A percentile compares a stretch with the other conserved stretches of the same genome.
Evolutionary conservation across 2,113 vertebrate genomes (phyloP).

Genomic region (Charina bottae): DNA sequence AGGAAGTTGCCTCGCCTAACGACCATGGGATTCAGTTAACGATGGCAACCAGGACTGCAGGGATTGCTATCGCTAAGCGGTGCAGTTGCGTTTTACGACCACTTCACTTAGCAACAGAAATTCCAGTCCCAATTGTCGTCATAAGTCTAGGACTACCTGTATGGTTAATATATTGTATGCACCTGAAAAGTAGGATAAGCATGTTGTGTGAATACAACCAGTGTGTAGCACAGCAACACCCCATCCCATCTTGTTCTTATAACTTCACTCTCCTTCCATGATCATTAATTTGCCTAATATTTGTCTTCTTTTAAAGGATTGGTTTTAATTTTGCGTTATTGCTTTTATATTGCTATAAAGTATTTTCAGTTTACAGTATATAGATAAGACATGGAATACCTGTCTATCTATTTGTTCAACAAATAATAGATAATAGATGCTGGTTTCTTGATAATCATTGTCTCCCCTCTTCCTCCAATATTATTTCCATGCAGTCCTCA

Average conservation of each 20-base stretch:
- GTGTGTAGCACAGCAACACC: background rate
- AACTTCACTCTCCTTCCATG: background rate
- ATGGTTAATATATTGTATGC: background rate
- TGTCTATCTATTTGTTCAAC: background rate
- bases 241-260: background rate
- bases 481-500: background rate
- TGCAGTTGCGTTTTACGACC: too few relatives aligned
- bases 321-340: background rate
- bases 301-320: background rate
- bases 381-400: background rate
- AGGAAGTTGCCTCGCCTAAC: too few relatives aligned
- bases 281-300: background rate
- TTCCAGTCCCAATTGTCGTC: too few relatives aligned
- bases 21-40: too few relatives aligned
- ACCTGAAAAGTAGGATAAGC: too few relatives aligned
- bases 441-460: background rate
- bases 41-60: too few relatives aligned
- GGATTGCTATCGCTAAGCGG: too few relatives aligned
- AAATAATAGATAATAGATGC: background rate
- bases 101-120: too few relatives aligned
- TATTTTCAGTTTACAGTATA: background rate
- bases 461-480: background rate
- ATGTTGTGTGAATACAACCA: background rate
- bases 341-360: background rate
- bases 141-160: too few relatives aligned